Conservation (phyloP, 2,797 vertebrate genomes). For the Acrossocheilus fasciatus region DNA sequence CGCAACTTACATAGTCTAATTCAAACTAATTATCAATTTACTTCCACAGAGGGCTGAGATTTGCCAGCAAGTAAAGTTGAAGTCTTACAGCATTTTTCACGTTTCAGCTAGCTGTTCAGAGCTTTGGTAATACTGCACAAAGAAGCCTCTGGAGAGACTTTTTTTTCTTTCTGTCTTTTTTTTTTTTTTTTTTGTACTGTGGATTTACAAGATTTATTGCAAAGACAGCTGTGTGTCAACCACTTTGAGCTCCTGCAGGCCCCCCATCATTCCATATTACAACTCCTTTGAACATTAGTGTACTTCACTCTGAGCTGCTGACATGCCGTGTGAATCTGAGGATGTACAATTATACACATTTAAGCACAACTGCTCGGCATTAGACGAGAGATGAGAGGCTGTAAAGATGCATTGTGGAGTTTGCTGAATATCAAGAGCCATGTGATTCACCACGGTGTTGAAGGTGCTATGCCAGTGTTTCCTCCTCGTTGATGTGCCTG, state of each 20-base stretch:
- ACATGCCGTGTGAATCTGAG: constrained; percentile 79
- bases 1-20: constrained; percentile 16
- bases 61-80: constrained; percentile 54
- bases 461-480: constrained; percentile 51
- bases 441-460: constrained; percentile 66
- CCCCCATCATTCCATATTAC: constrained; percentile 80
- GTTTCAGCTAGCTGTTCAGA: constrained; percentile 58
- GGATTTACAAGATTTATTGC: constrained; percentile 85
- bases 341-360: constrained; percentile 80
- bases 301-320: constrained; percentile 78
- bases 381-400: constrained; percentile 68
- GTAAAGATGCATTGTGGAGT: constrained; percentile 69
- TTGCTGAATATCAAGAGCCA: constrained; percentile 68
- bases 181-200: constrained; percentile 59
- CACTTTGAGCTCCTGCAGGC: constrained; percentile 74
- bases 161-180: constrained; percentile 43
- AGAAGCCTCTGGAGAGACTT: constrained; percentile 68
- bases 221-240: constrained; percentile 85
- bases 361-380: constrained; percentile 74
- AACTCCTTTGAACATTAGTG: constrained; percentile 83
- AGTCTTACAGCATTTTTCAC: constrained; percentile 56
- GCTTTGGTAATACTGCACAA: constrained; percentile 74
- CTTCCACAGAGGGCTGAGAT: constrained; percentile 14
- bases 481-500: constrained; percentile 17
- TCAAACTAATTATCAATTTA: constrained; percentile 55